Base-by-base conservation (phyloP, 2,113 vertebrate species). In the Takifugu bimaculatus region DNA sequence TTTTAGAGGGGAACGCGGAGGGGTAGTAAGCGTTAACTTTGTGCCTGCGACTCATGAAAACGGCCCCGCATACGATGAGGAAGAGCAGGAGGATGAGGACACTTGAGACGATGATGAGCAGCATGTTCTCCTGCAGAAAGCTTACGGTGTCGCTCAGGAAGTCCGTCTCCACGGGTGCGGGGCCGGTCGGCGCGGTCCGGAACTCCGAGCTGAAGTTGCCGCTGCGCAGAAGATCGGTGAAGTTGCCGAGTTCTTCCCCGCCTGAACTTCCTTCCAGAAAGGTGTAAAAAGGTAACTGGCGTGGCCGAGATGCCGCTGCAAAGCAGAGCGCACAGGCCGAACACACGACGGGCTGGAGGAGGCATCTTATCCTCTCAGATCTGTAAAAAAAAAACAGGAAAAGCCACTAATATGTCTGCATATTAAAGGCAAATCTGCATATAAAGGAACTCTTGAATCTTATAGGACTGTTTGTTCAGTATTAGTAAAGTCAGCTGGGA, bases 11-110 rank as follows among this genome's bases (percentile, higher is more conserved):
- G 67, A 94, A 98, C 10, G 95, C 93, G 0, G 93, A 93, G 0
- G 96, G 96, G 71, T 97, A 97, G 75, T 98, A 98, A 50, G 94
- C 91, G 0, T 92, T 94, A 5, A 92, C 92, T 65, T 95, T 95
- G 69, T 91, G 93, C 50, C 88, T 92, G 84, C 89, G 93, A 60
- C 90, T 91, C 51, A 96, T 88, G 5, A 94, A 66, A 57, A 93
- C 55, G 0, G 94, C 93, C 0, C 93, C 93, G 0, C 94, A 96
- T 55, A 93, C 61, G 1, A 92, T 83, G 39, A 94, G 90, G 57
- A 95, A 80, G 20, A 93, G 49, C 7, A 95, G 71, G 3, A 94
- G 78, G 32, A 88, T 60, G 48, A 97, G 77, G 0, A 91, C 88
- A 62, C 89, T 86, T 60, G 89, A 86, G 47, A 95, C 93, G 0